Base-by-base conservation (phyloP, 1,140 invertebrate genomes). In the Papilio helenus region DNA sequence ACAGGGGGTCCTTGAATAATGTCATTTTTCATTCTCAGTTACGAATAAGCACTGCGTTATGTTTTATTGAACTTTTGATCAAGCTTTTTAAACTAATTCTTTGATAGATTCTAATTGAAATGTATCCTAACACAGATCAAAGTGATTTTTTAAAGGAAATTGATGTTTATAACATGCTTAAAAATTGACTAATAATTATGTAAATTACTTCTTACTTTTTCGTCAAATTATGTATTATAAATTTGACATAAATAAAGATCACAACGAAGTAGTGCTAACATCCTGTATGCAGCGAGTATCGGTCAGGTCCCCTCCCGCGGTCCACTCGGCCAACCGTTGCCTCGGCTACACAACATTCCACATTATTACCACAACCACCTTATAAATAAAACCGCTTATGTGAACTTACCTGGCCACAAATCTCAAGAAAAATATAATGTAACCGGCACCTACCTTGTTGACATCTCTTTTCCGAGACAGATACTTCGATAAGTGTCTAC, bases 371-470 rank as follows among this genome's bases (percentile, higher is more conserved):
- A 88, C 86, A 88, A 89, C 85, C 86, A 89, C 87, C 89, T 92
- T 90, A 92, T 92, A 93, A 92, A 92, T 92, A 93, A 92, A 90
- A 92, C 86, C 86, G 86, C 87, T 89, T 89, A 92, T 89, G 85
- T 86, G 86, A 80, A 34, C 79, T 79, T 92, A 93, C 91, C 92
- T 93, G 89, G 86, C 86, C 87, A 88, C 87, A 83, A 87, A 90
- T 89, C 88, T 89, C 81, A 81, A 76, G 83, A 87, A 88, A 87
- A 87, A 87, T 86, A 84, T 84, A 83, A 87, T 79, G 85, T 85
- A 84, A 84, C 81, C 81, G 77, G 61, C 80, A 85, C 85, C 86
- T 85, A 87, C 87, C 88, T 81, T 86, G 89, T 89, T 92, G 92
- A 93, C 92, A 92, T 90, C 87, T 86, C 86, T 65, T 39, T 77